phyloP scores from a whole-genome alignment of 2,888 invertebrate species.

The Gymnoscelis rufifasciata region DNA sequence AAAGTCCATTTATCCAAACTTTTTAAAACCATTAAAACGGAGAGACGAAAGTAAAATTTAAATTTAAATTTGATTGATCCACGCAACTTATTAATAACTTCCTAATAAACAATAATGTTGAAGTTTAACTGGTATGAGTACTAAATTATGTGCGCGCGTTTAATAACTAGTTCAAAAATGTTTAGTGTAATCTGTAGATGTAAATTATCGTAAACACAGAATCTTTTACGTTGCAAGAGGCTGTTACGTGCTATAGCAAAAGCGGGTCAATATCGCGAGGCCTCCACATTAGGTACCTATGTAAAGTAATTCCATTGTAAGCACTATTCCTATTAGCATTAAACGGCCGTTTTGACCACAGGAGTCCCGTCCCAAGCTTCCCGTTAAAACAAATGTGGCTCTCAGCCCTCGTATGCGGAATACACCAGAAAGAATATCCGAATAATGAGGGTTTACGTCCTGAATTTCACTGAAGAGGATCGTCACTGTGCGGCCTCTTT shows the following conservation, averaged over 20 bases:
- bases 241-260: neutral
- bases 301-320: slow-evolving; percentile 58
- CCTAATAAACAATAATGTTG: too few species aligned
- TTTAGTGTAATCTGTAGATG: too few species aligned
- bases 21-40: slow-evolving; percentile 28
- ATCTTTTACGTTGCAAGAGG: too few species aligned
- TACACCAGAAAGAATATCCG: slow-evolving; percentile 21
- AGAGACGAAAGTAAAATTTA: neutral
- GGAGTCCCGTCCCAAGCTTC: slow-evolving; percentile 34
- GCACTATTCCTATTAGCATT: slow-evolving; percentile 59
- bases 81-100: too few species aligned
- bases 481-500: neutral
- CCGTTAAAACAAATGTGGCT: slow-evolving; percentile 26
- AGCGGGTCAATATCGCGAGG: slow-evolving; percentile 11
- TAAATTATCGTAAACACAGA: too few species aligned
- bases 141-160: too few species aligned
- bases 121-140: too few species aligned
- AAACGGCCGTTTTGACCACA: slow-evolving; percentile 50
- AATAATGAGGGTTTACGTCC: slow-evolving; percentile 16
- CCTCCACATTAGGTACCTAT: slow-evolving; percentile 45
- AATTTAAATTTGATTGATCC: too few species aligned
- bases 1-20: slow-evolving; percentile 35
- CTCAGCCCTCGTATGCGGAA: slow-evolving; percentile 19
- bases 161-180: too few species aligned
- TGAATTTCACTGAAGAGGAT: slow-evolving; percentile 11